A percentile compares a stretch with the other conserved stretches of the same genome.
Conservation (phyloP, 2,113 vertebrate species). For the Hydropotes inermis region DNA sequence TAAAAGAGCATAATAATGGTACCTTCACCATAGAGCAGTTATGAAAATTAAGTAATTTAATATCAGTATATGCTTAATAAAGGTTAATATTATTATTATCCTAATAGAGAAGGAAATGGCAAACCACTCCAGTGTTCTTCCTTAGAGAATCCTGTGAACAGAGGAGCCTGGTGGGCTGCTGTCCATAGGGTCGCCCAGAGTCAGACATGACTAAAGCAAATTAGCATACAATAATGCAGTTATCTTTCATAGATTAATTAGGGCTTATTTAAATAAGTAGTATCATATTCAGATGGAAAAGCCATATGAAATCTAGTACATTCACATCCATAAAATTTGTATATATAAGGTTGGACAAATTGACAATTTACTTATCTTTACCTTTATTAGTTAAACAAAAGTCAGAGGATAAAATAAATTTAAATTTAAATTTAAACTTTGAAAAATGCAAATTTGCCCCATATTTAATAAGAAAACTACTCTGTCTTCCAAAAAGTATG, state of each 20-base stretch:
- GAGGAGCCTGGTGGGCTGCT: neutral
- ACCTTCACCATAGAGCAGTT: neutral
- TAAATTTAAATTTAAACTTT: neutral
- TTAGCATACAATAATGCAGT: neutral
- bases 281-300: neutral
- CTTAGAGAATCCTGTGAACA: neutral
- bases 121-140: neutral
- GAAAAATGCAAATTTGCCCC: neutral
- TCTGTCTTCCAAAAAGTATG: neutral
- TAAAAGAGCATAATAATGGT: neutral
- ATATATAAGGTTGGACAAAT: neutral
- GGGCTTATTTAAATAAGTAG: neutral
- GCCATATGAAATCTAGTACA: neutral
- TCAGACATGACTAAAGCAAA: accelerated
- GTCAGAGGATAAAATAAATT: neutral
- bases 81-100: neutral
- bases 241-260: neutral
- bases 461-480: neutral
- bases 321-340: neutral
- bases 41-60: neutral
- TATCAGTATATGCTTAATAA: neutral
- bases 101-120: neutral
- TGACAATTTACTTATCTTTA: neutral
- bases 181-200: neutral
- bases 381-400: neutral